Conservation (phyloP, 2,888 invertebrate genomes). For the Amaurobius ferox region DNA sequence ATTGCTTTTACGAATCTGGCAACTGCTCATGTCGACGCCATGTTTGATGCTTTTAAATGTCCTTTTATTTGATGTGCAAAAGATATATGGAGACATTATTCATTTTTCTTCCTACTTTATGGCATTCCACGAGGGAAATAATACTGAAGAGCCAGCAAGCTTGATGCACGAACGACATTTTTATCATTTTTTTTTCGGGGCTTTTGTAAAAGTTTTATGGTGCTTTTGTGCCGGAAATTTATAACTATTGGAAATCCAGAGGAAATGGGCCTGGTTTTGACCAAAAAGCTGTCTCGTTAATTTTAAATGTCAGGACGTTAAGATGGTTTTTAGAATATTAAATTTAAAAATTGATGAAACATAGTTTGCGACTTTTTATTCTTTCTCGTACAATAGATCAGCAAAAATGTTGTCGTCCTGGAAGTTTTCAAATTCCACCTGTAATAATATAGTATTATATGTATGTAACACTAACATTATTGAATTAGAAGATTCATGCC, state of each 20-base stretch:
- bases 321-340: not conserved
- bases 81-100: slow-evolving; percentile 62
- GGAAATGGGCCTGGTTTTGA: slow-evolving; percentile 33
- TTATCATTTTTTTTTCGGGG: not conserved
- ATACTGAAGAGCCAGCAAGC: slow-evolving; percentile 20
- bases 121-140: slow-evolving; percentile 23
- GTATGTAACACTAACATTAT: too few species aligned
- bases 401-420: too few species aligned
- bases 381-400: too few species aligned
- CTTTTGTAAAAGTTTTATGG: slow-evolving; percentile 34
- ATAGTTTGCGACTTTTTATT: too few species aligned
- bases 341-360: too few species aligned
- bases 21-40: slow-evolving; percentile 37
- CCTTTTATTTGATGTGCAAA: slow-evolving; percentile 61
- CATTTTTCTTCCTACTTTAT: slow-evolving; percentile 29
- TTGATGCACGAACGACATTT: slow-evolving; percentile 28
- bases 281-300: slow-evolving; percentile 37
- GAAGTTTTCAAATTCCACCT: too few species aligned
- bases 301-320: not conserved
- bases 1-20: slow-evolving; percentile 26
- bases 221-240: slow-evolving; percentile 31
- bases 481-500: too few species aligned
- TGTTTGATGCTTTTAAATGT: slow-evolving; percentile 61
- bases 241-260: slow-evolving; percentile 15
- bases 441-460: too few species aligned